A percentile compares a stretch with the other conserved stretches of the same genome.
These are phyloP conservation scores for Rhopalosiphum padi DNA, from an alignment of 1,140 invertebrate species.

Conservation along the genomic window DNA sequence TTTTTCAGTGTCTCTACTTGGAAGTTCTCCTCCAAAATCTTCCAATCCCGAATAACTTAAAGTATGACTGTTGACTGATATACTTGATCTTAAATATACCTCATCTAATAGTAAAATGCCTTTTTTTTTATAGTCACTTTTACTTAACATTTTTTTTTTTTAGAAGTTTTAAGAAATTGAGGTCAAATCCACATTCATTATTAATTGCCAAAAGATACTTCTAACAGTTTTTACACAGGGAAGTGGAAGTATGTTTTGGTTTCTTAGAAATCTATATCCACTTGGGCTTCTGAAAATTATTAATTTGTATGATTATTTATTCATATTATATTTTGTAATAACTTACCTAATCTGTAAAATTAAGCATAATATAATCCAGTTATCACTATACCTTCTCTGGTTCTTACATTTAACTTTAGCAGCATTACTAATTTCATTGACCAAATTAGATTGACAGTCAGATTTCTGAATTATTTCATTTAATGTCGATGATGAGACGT, in stretches of 20 bases:
- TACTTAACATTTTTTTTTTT: neutral
- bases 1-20: neutral
- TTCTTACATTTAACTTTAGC: neutral
- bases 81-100: neutral
- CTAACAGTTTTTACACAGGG: neutral
- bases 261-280: neutral
- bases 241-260: neutral
- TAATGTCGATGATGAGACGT: neutral
- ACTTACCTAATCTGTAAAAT: constrained; percentile 57
- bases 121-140: neutral
- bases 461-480: neutral
- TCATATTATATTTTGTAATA: constrained; percentile 62
- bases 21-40: neutral
- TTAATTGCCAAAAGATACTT: neutral
- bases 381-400: neutral
- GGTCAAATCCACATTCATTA: constrained; percentile 21
- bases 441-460: neutral
- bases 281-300: neutral
- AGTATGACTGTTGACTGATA: neutral
- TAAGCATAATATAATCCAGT: constrained; percentile 12
- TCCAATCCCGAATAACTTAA: neutral
- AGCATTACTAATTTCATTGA: neutral
- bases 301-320: neutral
- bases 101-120: neutral
- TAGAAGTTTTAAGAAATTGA: neutral